A percentile compares a stretch with the other conserved stretches of the same genome.
Conservation (phyloP, 2,888 invertebrate species). For the Heteromyza rotundicornis region DNA sequence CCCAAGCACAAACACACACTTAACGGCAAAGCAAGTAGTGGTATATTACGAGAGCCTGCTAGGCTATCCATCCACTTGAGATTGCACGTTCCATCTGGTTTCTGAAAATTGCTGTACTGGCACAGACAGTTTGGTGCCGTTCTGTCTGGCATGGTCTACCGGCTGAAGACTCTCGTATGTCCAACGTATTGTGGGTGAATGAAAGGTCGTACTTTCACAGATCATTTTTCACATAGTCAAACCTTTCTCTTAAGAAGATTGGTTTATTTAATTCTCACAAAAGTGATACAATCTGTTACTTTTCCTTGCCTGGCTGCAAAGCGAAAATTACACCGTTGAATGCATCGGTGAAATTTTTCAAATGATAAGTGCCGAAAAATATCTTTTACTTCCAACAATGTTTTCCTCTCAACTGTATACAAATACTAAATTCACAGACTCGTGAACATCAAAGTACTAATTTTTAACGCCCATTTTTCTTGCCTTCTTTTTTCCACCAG, state of each 20-base stretch:
- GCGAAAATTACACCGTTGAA: constrained; percentile 23
- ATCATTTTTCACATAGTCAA: too few species aligned
- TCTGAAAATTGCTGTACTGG: constrained; percentile 25
- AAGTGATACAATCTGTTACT: too few species aligned
- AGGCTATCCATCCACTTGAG: constrained; percentile 29
- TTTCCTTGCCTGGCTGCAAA: too few species aligned
- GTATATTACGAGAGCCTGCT: constrained; percentile 2
- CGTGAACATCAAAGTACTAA: not conserved
- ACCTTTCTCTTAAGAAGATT: too few species aligned
- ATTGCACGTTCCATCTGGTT: constrained; percentile 48
- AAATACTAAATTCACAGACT: too few species aligned
- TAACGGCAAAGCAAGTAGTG: not conserved
- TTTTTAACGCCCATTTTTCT: not conserved
- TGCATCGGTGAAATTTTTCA: constrained; percentile 20
- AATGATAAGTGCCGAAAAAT: too few species aligned
- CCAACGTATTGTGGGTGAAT: too few species aligned
- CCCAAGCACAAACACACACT: constrained; percentile 27
- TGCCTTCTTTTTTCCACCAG: constrained; percentile 40
- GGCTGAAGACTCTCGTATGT: too few species aligned
- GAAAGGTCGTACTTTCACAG: too few species aligned
- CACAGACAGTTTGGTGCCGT: constrained; percentile 41
- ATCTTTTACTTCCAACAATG: too few species aligned
- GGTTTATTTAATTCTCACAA: too few species aligned
- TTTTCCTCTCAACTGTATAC: too few species aligned
- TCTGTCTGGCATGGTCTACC: constrained; percentile 44